These are phyloP conservation scores for Limnephilus rhombicus DNA, from an alignment of 2,888 invertebrate species.

Conservation along the genomic window DNA sequence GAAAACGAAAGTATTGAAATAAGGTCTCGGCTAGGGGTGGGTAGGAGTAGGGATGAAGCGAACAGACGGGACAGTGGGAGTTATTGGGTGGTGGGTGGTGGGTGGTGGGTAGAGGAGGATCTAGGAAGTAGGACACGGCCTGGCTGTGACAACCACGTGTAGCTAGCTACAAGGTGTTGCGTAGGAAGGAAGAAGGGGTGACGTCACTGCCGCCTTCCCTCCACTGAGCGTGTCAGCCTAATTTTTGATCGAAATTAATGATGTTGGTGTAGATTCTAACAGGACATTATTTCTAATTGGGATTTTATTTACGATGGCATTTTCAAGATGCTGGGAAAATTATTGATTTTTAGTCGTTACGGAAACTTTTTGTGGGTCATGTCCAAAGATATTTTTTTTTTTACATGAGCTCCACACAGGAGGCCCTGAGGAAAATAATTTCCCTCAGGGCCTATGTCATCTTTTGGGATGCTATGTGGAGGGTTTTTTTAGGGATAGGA, in stretches of 20 bases:
- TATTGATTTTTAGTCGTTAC: not conserved
- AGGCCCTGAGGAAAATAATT: too few relatives aligned
- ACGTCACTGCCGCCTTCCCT: not conserved
- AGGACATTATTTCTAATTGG: not conserved
- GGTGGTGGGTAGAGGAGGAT: not conserved
- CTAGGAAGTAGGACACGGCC: slow-evolving; percentile 11
- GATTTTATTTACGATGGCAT: not conserved
- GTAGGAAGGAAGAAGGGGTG: not conserved
- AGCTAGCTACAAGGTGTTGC: not conserved
- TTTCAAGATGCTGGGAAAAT: not conserved
- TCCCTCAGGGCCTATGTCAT: too few relatives aligned
- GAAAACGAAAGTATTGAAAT: not conserved
- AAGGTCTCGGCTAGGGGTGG: not conserved
- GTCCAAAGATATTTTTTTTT: too few relatives aligned
- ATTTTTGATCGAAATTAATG: not conserved
- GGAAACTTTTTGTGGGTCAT: not conserved
- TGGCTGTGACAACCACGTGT: slow-evolving; percentile 3
- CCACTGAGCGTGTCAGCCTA: not conserved
- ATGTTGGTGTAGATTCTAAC: not conserved
- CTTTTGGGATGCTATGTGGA: too few relatives aligned
- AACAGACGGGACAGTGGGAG: too few relatives aligned
- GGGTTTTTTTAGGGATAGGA: too few relatives aligned
- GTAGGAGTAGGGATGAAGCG: not conserved
- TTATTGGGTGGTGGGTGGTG: not conserved
- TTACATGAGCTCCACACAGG: too few relatives aligned